These are phyloP conservation scores for Rhabdophis nuchalis DNA, from an alignment of 2,797 vertebrate genomes.

Conservation along the genomic window DNA sequence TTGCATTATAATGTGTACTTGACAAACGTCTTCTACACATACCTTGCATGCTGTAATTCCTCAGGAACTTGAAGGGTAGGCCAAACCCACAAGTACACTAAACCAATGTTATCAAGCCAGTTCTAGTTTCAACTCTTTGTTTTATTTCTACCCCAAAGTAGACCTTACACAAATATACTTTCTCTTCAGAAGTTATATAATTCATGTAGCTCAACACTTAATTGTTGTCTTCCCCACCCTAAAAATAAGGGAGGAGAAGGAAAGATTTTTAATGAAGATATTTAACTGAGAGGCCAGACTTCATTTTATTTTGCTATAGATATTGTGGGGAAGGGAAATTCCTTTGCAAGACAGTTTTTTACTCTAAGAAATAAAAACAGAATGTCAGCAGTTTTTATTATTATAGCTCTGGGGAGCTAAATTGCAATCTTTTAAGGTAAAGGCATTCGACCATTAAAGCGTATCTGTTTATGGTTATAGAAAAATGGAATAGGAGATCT, in stretches of 20 bases:
- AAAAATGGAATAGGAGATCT: constrained; percentile 63
- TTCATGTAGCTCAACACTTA: neutral
- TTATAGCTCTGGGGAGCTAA: constrained; percentile 65
- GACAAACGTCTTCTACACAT: neutral
- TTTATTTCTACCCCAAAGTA: neutral
- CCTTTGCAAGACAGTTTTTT: constrained; percentile 41
- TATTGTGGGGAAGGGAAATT: constrained; percentile 1
- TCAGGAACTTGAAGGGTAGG: neutral
- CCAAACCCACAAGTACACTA: neutral
- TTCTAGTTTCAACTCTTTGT: neutral
- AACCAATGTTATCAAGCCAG: neutral
- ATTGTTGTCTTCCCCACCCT: neutral
- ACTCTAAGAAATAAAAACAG: constrained; percentile 58
- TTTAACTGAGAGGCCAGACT: constrained; percentile 5
- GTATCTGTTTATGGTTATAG: constrained; percentile 68
- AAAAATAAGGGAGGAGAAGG: neutral
- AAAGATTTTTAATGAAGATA: constrained; percentile 22
- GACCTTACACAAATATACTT: neutral
- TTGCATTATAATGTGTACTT: neutral
- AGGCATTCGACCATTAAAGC: constrained; percentile 68
- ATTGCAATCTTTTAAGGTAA: constrained; percentile 71
- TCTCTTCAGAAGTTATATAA: neutral
- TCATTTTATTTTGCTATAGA: constrained; percentile 23
- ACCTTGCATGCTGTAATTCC: neutral
- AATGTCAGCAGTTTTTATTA: constrained; percentile 69